Evolutionary conservation across 2,888 invertebrate genomes (phyloP).

Genomic region (Ectobius pallidus): DNA sequence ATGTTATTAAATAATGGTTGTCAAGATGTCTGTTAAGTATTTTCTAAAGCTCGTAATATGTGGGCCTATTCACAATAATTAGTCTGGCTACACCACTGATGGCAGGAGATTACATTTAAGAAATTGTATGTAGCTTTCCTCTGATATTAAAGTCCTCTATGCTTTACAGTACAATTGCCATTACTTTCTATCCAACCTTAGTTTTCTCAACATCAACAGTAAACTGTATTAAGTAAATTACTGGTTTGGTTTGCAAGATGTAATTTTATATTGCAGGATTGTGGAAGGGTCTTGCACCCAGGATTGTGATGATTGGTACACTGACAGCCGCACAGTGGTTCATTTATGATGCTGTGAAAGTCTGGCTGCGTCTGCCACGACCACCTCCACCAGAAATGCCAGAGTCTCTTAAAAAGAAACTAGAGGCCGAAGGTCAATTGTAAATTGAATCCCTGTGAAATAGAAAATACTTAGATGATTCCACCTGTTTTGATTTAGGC

Average conservation of each 20-base stretch:
- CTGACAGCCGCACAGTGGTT: constrained; percentile 96
- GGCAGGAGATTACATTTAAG: too few species aligned
- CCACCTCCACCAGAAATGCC: constrained; percentile 98
- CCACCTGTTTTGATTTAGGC: constrained; percentile 10
- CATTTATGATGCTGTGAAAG: constrained; percentile 96
- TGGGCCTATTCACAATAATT: too few species aligned
- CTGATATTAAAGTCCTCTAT: too few species aligned
- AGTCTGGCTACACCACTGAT: too few species aligned
- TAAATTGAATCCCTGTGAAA: constrained; percentile 7
- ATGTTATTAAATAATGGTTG: too few species aligned
- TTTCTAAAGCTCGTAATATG: too few species aligned
- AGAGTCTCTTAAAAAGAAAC: constrained; percentile 81
- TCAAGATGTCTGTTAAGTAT: too few species aligned
- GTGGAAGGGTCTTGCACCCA: constrained; percentile 89
- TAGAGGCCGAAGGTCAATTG: constrained; percentile 51
- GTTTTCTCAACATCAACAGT: neutral
- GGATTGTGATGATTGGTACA: constrained; percentile 97
- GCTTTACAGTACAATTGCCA: too few species aligned
- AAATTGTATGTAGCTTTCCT: too few species aligned
- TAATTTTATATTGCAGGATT: constrained; percentile 59
- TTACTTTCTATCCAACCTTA: too few species aligned
- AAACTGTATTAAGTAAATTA: neutral
- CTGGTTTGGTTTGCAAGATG: neutral
- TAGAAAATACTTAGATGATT: constrained; percentile 6
- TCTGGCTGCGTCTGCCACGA: constrained; percentile 82